Percentiles rank a stretch among this genome's conserved stretches.
These are phyloP conservation scores for Botia kubotai DNA, from an alignment of 2,797 vertebrate genomes.

Conservation along the genomic window DNA sequence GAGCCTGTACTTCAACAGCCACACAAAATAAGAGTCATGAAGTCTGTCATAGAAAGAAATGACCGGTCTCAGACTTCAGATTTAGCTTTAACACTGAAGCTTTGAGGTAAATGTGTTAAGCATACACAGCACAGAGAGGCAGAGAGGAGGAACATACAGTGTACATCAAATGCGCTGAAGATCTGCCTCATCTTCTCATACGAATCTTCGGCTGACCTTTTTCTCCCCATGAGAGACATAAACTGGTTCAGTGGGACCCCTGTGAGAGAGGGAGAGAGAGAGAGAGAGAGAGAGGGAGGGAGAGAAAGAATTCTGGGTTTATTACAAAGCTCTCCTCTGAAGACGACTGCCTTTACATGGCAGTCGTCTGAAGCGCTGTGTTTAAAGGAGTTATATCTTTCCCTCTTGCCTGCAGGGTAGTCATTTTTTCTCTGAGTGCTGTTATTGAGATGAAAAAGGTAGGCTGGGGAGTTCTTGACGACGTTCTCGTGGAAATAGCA, in stretches of 20 bases:
- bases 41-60: not conserved
- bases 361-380: conserved; percentile 61
- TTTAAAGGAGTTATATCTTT: conserved; percentile 62
- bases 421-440: conserved; percentile 62
- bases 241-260: conserved; percentile 73
- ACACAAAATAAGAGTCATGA: conserved; percentile 5
- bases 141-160: conserved; percentile 67
- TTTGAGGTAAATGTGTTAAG: conserved; percentile 26
- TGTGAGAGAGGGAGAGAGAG: conserved; percentile 63
- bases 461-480: conserved; percentile 54
- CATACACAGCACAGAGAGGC: conserved; percentile 27
- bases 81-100: not conserved
- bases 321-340: conserved; percentile 59
- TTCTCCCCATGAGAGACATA: conserved; percentile 71
- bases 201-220: conserved; percentile 67
- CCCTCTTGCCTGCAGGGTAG: conserved; percentile 61
- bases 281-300: conserved; percentile 33
- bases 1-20: not conserved
- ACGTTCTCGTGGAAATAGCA: conserved; percentile 48
- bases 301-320: conserved; percentile 57
- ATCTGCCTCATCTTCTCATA: conserved; percentile 72
- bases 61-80: not conserved
- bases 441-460: conserved; percentile 63
- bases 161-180: conserved; percentile 76
- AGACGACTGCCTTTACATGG: conserved; percentile 61